Evolutionary conservation across 2,797 vertebrate genomes (phyloP).

Genomic region (Florisuga fusca): DNA sequence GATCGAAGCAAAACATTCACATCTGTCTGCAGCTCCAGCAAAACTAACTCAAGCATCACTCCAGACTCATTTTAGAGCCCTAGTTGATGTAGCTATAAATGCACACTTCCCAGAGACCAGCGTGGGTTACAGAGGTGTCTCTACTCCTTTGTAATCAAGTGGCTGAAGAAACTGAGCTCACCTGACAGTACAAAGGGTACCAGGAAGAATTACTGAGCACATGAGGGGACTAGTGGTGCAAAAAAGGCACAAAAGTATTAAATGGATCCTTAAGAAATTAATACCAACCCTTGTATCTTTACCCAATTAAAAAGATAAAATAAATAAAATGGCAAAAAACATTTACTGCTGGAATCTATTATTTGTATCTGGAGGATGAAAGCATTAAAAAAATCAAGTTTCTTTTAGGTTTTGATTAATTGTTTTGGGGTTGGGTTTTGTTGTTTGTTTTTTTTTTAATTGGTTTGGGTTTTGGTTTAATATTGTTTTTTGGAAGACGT

Average conservation of each 20-base stretch:
- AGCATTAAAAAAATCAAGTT: not conserved
- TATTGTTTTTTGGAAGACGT: not conserved
- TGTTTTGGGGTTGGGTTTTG: no score
- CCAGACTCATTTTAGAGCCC: not conserved
- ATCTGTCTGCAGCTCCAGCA: not conserved
- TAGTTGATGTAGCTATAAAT: rapidly evolving
- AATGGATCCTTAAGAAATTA: not conserved
- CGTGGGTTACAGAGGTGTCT: not conserved
- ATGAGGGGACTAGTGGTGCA: rapidly evolving
- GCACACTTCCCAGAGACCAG: not conserved
- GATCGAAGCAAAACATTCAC: not conserved
- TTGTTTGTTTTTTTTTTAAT: not conserved
- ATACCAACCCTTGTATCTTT: not conserved
- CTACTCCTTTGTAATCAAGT: not conserved
- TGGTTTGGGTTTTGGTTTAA: not conserved
- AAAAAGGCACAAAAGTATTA: not conserved
- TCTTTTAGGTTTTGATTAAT: not conserved
- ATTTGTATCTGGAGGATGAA: not conserved
- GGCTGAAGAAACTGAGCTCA: not conserved
- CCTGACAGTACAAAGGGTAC: not conserved
- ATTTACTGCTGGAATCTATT: not conserved
- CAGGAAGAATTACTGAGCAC: not conserved
- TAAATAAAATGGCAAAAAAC: not conserved
- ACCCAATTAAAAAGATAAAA: not conserved
- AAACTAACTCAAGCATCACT: not conserved